phyloP scores from a whole-genome alignment of 2,888 invertebrate genomes.

The Pemphredon lugubris region DNA sequence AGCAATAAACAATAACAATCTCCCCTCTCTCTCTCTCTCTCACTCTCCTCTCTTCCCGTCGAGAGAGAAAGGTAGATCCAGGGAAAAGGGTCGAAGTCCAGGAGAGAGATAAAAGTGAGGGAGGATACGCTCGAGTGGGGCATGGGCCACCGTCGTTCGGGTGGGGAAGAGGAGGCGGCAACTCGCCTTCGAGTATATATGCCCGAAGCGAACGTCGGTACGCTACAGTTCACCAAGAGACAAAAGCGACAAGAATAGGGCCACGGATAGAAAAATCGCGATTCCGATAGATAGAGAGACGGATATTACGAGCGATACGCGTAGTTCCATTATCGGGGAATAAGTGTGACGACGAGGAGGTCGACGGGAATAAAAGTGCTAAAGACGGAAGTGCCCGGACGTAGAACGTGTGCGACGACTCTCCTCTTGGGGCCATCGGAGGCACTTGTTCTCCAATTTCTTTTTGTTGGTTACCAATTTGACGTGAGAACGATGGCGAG shows the following conservation, averaged over 20 bases:
- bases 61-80: conserved; percentile 20
- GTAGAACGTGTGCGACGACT: too few species aligned
- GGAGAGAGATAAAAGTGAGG: conserved; percentile 72
- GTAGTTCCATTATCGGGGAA: neutral
- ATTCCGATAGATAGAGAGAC: conserved; percentile 8
- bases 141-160: conserved; percentile 32
- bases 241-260: conserved; percentile 69
- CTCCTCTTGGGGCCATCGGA: neutral
- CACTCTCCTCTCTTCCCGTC: neutral
- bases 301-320: neutral
- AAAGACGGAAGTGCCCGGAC: too few species aligned
- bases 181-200: conserved; percentile 76
- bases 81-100: conserved; percentile 38
- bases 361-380: too few species aligned
- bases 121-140: conserved; percentile 68
- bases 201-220: conserved; percentile 74
- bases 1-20: too few species aligned
- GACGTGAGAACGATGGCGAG: neutral
- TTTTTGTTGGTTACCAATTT: neutral
- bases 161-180: conserved; percentile 63
- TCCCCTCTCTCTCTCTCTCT: too few species aligned
- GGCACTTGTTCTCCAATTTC: neutral
- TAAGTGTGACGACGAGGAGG: too few species aligned
- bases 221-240: conserved; percentile 78
- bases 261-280: conserved; percentile 15